phyloP scores from a whole-genome alignment of 2,797 vertebrate genomes.

The Myotis planiceps region DNA sequence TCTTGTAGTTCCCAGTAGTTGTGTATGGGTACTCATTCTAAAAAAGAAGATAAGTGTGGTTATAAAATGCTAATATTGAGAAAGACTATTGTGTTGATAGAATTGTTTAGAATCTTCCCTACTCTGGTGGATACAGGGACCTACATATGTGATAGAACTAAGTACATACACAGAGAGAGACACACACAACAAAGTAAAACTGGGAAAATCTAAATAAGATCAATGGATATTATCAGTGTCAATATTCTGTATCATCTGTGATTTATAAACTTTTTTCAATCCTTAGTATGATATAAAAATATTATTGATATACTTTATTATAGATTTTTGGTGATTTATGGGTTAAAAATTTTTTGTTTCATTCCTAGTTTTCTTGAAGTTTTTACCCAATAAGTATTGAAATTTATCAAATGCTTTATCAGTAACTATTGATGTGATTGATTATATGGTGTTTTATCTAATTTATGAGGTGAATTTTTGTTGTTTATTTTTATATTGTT shows the following conservation, averaged over 20 bases:
- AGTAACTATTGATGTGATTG: neutral
- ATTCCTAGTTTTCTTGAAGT: neutral
- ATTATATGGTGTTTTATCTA: neutral
- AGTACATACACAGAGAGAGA: neutral
- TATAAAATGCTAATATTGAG: neutral
- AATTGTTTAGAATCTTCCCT: neutral
- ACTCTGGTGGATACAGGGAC: neutral
- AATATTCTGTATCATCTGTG: neutral
- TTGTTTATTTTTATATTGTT: neutral
- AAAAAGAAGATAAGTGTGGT: neutral
- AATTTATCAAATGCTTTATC: neutral
- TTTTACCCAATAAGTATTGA: neutral
- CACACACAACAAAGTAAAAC: neutral
- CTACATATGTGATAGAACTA: neutral
- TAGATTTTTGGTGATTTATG: neutral
- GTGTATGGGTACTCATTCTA: neutral
- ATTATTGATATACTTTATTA: neutral
- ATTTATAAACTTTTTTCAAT: constrained; percentile 29
- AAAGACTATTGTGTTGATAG: neutral
- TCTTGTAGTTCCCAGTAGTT: neutral
- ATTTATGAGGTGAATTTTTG: neutral
- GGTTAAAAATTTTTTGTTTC: neutral
- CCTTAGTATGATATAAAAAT: neutral
- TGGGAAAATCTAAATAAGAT: neutral
- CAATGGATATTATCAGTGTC: neutral